phyloP scores from a whole-genome alignment of 2,113 vertebrate genomes.

The Oceanites oceanicus region DNA sequence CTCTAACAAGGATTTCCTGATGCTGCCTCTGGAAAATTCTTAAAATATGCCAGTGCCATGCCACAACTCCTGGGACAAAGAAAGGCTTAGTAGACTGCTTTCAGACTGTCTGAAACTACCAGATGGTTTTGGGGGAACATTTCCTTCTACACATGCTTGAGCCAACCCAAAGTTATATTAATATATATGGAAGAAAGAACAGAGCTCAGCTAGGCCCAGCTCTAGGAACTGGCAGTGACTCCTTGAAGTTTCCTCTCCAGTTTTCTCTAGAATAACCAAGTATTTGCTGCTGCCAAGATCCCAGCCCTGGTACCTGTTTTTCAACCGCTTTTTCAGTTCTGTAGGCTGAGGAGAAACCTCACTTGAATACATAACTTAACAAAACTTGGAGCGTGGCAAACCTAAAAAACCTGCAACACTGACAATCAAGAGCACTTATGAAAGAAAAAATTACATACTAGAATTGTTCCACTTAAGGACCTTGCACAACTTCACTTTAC shows the following conservation, averaged over 20 bases:
- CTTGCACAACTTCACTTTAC: neutral
- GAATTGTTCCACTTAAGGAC: neutral
- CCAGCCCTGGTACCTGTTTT: neutral
- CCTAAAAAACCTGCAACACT: neutral
- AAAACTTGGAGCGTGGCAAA: accelerated
- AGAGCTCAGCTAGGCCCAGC: neutral
- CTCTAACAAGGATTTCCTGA: neutral
- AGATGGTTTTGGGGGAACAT: accelerated
- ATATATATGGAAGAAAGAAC: neutral
- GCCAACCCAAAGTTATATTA: neutral
- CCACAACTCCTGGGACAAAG: neutral
- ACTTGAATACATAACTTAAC: neutral
- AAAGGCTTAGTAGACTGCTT: neutral
- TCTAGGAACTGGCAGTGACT: neutral
- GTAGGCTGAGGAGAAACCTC: neutral
- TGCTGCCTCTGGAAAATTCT: neutral
- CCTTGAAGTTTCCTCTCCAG: neutral
- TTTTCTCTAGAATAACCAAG: neutral
- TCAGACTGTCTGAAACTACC: neutral
- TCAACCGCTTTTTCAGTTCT: neutral
- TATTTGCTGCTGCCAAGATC: neutral
- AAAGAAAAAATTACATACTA: neutral
- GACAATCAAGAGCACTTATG: neutral
- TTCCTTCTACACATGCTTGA: neutral
- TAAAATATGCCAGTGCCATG: neutral